Base-by-base conservation (phyloP, 1,140 invertebrate genomes). In the Hypothenemus hampei region DNA sequence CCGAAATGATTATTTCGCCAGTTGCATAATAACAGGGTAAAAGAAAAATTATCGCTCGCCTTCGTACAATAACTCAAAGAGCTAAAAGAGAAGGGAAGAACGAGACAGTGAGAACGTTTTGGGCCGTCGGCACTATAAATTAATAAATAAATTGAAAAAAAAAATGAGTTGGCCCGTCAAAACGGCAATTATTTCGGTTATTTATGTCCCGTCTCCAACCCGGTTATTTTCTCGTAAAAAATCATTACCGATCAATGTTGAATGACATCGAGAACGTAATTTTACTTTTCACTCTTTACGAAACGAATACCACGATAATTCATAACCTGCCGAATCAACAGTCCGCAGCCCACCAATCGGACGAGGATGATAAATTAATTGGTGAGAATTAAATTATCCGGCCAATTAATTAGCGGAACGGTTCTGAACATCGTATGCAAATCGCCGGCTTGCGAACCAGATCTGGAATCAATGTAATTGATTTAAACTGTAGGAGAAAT, bases 61-160 rank as follows among this genome's bases (percentile, higher is more conserved):
- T 39, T 23, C 13, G 51, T 29, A 54, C 44, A 52, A 52, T 52
- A 52, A 52, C 49, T 52, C 44, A 43, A 31, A 52, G 46, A n/a
- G 33, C 22, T 49, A n/a, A 52, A 52, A 33, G n/a, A n/a, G n/a
- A n/a, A n/a, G n/a, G n/a, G 49, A 52, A 35, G 47, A 24, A 24
- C 36, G 36, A n/a, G 10, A 3, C 15, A 24, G 36, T 50, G 29
- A 52, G 49, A 35, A 40, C 44, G 49, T 52, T 52, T 43, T 20
- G 29, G 41, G 49, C 51, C 51, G 8, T 45, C 20, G 40, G 51
- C 43, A 26, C 58, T 36, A 50, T 50, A 57, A 50, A 50, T 57
- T 57, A 57, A 57, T 57, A 41, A 49, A 57, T 50, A 48, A 57
- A 49, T 57, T 50, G 47, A 57, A 57, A 57, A n/a, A n/a, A n/a